Evolutionary conservation across 2,888 invertebrate species (phyloP).

Genomic region (Troides aeacus): DNA sequence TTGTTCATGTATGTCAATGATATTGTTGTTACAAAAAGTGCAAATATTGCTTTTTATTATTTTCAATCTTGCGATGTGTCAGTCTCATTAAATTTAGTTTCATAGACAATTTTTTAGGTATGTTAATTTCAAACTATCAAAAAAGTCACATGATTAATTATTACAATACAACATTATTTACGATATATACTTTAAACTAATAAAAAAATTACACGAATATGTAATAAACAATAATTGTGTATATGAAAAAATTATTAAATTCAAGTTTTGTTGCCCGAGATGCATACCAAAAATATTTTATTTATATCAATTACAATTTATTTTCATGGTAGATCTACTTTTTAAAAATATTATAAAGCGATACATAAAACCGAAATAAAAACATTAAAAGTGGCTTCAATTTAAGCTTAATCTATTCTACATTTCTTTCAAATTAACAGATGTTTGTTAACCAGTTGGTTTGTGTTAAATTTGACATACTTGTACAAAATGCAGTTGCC

Average conservation of each 20-base stretch:
- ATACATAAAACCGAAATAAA: background rate
- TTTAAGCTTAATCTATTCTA: background rate
- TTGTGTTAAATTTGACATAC: constrained; percentile 74
- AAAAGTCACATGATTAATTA: background rate
- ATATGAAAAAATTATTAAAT: background rate
- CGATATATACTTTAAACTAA: too few relatives aligned
- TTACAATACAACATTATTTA: background rate
- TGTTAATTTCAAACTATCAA: background rate
- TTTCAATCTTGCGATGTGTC: too few relatives aligned
- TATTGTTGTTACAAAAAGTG: too few relatives aligned
- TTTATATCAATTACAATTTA: background rate
- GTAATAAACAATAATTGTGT: too few relatives aligned
- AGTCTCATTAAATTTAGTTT: too few relatives aligned
- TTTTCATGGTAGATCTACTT: background rate
- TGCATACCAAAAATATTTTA: too few relatives aligned
- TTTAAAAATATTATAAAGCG: background rate
- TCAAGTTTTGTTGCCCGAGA: too few relatives aligned
- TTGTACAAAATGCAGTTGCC: constrained; percentile 76
- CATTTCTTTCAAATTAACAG: constrained; percentile 47
- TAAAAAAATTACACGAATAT: too few relatives aligned
- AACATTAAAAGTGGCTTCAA: background rate
- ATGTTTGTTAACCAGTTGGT: constrained; percentile 72
- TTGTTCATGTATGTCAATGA: too few relatives aligned
- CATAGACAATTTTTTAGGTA: too few relatives aligned
- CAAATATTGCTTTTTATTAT: too few relatives aligned